phyloP scores from a whole-genome alignment of 2,888 invertebrate species.

The Hydraecia micacea region DNA sequence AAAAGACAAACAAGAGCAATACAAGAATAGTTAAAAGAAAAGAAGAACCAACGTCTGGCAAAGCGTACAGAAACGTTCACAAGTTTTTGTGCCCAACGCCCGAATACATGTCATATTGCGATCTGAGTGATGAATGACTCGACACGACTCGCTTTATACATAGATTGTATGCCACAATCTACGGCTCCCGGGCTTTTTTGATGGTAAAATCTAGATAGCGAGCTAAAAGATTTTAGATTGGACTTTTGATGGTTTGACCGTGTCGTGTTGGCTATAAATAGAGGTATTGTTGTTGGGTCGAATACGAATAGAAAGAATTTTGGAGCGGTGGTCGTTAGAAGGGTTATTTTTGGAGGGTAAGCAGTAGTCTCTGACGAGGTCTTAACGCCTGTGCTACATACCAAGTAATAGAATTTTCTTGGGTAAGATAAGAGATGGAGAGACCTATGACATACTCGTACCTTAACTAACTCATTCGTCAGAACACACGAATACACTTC shows the following conservation, averaged over 20 bases:
- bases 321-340: slow-evolving; percentile 2
- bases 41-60: slow-evolving; percentile 37
- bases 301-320: slow-evolving; percentile 31
- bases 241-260: slow-evolving; percentile 46
- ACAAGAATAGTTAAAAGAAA: slow-evolving; percentile 14
- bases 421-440: too few species aligned
- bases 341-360: not conserved
- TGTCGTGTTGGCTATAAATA: slow-evolving; percentile 42
- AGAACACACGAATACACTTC: not conserved
- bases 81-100: slow-evolving; percentile 53
- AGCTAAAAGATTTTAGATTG: slow-evolving; percentile 58
- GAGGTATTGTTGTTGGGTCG: slow-evolving; percentile 11
- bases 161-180: slow-evolving; percentile 49
- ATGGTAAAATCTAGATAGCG: slow-evolving; percentile 59
- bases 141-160: slow-evolving; percentile 39
- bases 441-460: too few species aligned
- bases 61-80: slow-evolving; percentile 46
- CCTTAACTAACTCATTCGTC: not conserved
- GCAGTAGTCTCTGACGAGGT: not conserved
- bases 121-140: slow-evolving; percentile 59
- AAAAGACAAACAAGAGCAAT: slow-evolving; percentile 27
- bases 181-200: slow-evolving; percentile 47
- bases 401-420: not conserved
- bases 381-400: not conserved
- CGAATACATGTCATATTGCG: slow-evolving; percentile 56